Evolutionary conservation across 1,140 invertebrate species (phyloP).

Genomic region (Trachymyrmex cornetzi): DNA sequence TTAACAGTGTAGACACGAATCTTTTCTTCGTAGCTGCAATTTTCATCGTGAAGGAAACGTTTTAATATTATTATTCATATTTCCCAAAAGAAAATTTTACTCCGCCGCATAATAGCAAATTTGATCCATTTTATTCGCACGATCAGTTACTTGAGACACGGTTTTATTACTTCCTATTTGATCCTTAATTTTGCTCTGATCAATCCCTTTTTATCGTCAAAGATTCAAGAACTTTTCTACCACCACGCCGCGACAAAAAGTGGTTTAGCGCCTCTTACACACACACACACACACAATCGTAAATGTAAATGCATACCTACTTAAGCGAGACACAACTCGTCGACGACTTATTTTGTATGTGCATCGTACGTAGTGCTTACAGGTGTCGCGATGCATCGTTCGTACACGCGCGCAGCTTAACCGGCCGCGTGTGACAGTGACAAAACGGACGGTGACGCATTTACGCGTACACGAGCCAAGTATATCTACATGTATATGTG

Average conservation of each 20-base stretch:
- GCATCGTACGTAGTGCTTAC: constrained; percentile 43
- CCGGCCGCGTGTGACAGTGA: constrained; percentile 58
- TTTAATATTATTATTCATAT: neutral
- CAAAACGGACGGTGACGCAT: constrained; percentile 70
- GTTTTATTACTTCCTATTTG: constrained; percentile 9
- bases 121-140: neutral
- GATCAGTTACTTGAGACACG: neutral
- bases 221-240: constrained; percentile 17
- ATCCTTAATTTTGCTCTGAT: constrained; percentile 22
- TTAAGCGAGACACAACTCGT: constrained; percentile 3
- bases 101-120: neutral
- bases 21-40: constrained; percentile 5
- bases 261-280: constrained; percentile 36
- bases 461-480: neutral
- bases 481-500: neutral
- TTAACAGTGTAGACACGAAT: neutral
- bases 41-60: too few species aligned
- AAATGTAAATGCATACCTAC: constrained; percentile 30
- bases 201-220: constrained; percentile 13
- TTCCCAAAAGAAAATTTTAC: neutral
- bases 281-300: neutral
- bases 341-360: constrained; percentile 11
- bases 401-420: constrained; percentile 2
- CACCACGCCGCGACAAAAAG: neutral
- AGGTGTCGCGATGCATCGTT: constrained; percentile 69